Evolutionary conservation across 2,888 invertebrate genomes (phyloP), one percentile per base, ranked within the genome.

Genomic region (Brachypalpus laphriformis): DNA sequence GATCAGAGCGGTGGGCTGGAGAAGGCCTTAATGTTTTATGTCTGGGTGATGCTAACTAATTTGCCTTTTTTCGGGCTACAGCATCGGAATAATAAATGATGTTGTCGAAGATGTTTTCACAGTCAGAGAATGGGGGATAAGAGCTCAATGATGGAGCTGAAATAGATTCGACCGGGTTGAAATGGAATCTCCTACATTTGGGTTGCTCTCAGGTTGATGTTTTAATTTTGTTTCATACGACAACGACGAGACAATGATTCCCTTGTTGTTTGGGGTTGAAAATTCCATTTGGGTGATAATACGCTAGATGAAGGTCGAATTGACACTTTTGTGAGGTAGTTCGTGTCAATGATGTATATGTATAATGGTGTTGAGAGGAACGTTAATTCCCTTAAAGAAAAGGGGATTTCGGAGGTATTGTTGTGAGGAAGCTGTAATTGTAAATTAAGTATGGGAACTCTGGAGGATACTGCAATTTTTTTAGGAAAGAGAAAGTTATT

Each of bases 31-130:
- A 76, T 49, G 47, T 18, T 66, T 49, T 18, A 49, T 57, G 66
- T 66, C 57, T 66, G 57, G 25, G 40, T 37, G 47, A 57, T 76
- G 75, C 25, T 45, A 57, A 66, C 75, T 76, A 76, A 76, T 76
- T 76, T 76, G 66, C 54, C 65, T 75, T 65, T 45, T 47, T 31
- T 56, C 45, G 37, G 22, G 37, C 71, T 59, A 71, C 59, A 59
- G 25, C 59, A 37, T 59, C 18, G 47, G 71, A 71, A 71, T 71
- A 71, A 59, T 28, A 71, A 59, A 59, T 59, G 9, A 25, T 37
- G 47, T 59, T 71, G 49, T 25, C 37, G 49, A 49, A 71, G 71
- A 71, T 71, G 37, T 59, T 59, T 57, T 16, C 8, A 16, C 14
- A 51, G 49, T 11, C 6, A 0, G 14, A 18, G 7, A 11, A 1